Percentiles rank a stretch among this genome's conserved stretches.
Conservation (phyloP, 30 jellyfish, hydroid and myxozoan species). For the Catostylus mosaicus region DNA sequence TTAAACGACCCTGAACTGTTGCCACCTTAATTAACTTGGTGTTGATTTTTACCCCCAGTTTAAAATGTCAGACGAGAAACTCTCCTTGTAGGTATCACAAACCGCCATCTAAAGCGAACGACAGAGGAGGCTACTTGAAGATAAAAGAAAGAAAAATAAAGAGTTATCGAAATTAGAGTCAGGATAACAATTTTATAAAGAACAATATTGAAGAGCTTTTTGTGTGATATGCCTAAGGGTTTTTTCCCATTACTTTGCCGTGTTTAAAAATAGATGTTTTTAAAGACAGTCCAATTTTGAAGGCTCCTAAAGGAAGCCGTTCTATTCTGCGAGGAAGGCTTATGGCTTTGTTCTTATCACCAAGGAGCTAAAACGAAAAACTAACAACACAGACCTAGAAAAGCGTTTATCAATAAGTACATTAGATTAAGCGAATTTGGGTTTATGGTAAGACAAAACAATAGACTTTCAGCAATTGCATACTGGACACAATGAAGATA, state of each 20-base stretch:
- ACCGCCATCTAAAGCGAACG: no score
- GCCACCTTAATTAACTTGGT: no score
- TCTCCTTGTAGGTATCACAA: no score
- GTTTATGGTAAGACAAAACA: neutral
- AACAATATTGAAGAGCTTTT: neutral
- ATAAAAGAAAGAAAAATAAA: neutral
- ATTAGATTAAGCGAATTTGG: neutral
- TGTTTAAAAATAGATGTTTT: neutral
- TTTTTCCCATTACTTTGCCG: neutral
- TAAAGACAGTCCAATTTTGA: neutral
- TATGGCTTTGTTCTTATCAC: neutral
- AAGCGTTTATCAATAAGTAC: conserved; percentile 1
- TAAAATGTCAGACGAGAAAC: no score
- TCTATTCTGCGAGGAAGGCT: neutral
- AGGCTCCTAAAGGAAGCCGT: neutral
- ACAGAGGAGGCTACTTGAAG: neutral
- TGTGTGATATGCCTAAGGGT: neutral
- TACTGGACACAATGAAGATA: no score
- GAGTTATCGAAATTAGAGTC: neutral
- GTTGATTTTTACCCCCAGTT: no score
- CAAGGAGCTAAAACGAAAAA: neutral
- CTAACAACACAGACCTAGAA: neutral
- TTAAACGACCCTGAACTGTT: no score
- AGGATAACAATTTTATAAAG: neutral
- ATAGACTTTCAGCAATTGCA: neutral